Evolutionary conservation across 2,113 vertebrate genomes (phyloP).

Genomic region (Ginglymostoma cirratum): DNA sequence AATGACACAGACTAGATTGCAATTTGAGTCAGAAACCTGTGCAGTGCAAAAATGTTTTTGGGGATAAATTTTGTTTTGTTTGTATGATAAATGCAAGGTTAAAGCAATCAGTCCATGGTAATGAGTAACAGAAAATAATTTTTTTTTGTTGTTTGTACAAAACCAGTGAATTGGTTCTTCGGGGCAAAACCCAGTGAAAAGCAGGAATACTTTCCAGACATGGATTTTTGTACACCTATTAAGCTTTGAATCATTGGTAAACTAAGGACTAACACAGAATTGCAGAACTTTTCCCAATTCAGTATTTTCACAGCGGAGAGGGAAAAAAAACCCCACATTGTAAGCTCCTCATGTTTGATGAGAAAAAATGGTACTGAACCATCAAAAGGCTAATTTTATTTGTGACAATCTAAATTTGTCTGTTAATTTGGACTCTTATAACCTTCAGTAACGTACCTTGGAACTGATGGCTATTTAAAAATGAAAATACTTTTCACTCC

Average conservation of each 20-base stretch:
- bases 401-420: background rate
- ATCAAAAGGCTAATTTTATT: background rate
- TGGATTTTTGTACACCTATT: background rate
- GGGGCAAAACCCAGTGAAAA: background rate
- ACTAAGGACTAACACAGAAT: background rate
- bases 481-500: background rate
- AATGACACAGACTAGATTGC: background rate
- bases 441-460: background rate
- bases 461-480: background rate
- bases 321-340: background rate
- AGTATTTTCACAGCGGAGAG: background rate
- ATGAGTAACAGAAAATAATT: constrained; percentile 14
- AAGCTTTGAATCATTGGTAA: background rate
- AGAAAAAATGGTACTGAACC: background rate
- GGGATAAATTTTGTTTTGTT: background rate
- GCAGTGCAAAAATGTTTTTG: background rate
- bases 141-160: constrained; percentile 16
- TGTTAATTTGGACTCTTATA: background rate
- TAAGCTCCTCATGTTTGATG: background rate
- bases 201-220: background rate
- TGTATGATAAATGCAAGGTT: background rate
- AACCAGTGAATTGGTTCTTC: background rate
- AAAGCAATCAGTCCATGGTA: background rate
- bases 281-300: background rate
- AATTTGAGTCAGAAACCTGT: background rate